These are phyloP conservation scores for Chrysolina americana DNA, from an alignment of 2,888 invertebrate species.

Conservation along the genomic window DNA sequence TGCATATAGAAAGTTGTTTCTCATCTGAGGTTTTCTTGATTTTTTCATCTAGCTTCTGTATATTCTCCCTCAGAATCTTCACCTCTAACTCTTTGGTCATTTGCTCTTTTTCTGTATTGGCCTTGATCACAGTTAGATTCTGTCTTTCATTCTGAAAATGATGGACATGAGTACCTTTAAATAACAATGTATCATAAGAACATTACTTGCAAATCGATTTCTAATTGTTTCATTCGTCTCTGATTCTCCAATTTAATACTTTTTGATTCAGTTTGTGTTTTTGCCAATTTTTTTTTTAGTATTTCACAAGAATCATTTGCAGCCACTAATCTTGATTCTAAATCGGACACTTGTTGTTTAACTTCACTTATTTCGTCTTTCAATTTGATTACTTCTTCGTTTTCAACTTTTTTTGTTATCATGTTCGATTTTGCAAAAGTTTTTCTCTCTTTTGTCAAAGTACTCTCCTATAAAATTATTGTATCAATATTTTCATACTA, in stretches of 20 bases:
- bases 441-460: constrained; percentile 69
- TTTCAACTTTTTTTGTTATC: constrained; percentile 37
- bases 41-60: constrained; percentile 75
- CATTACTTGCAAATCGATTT: constrained; percentile 63
- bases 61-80: constrained; percentile 81
- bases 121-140: constrained; percentile 77
- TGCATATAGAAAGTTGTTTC: constrained; percentile 73
- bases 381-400: constrained; percentile 60
- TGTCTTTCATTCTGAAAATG: constrained; percentile 75
- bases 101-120: constrained; percentile 81
- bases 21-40: constrained; percentile 77
- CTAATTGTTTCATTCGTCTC: constrained; percentile 70
- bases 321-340: constrained; percentile 65
- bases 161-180: too few relatives aligned
- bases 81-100: constrained; percentile 85
- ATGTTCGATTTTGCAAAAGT: too few relatives aligned
- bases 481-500: constrained; percentile 27
- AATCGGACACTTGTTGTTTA: constrained; percentile 60
- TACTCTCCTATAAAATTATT: constrained; percentile 67
- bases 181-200: constrained; percentile 31
- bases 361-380: constrained; percentile 63
- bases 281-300: constrained; percentile 73
- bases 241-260: constrained; percentile 77
- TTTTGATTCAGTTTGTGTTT: constrained; percentile 76
- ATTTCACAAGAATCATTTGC: constrained; percentile 58